Evolutionary conservation across 2,797 vertebrate species (phyloP), one percentile per base, ranked within the genome.

Genomic region (Lagorchestes hirsutus): DNA sequence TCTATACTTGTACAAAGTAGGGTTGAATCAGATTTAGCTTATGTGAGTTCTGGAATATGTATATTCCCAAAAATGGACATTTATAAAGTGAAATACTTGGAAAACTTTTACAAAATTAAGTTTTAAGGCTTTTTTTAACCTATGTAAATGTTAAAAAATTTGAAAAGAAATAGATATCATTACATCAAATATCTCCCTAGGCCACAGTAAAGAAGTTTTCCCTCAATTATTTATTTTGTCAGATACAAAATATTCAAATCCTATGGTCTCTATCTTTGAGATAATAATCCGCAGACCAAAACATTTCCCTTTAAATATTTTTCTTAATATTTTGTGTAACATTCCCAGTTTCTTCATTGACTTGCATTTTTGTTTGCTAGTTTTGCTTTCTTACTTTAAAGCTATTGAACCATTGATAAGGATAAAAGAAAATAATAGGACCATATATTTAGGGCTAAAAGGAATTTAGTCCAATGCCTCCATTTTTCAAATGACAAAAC

Each of bases 21-120:
- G 29, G n/a, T 31, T 94, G 54, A 96, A 93, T 40, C 29, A 94
- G 31, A 96, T 62, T 92, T 96, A 57, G 92, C 56, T 67, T 82
- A 82, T 54, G 0, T 1, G 1, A 91, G 13, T 22, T 55, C 91
- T 54, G 93, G 58, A 58, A 67, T 29, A 16, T 96, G 1, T 40
- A 4, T 74, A 90, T 91, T 55, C 96, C 10, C 1, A 57, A 55
- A 55, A 92, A 94, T 54, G 24, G 91, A 50, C 0, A 54, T 91
- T 10, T 27, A 95, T 56, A 92, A 91, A 24, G 52, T 91, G 54
- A 55, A 94, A 82, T 59, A 94, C 56, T 90, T 92, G 29, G 74
- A 95, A 92, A 52, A 67, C 22, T 93, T 92, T 54, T 54, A 14
- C 5, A 91, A 91, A 91, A 91, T 91, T 54, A 52, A 90, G 54